Evolutionary conservation across 2,113 vertebrate species (phyloP), one percentile per base, ranked within the genome.

Genomic region (Okapia johnstoni): DNA sequence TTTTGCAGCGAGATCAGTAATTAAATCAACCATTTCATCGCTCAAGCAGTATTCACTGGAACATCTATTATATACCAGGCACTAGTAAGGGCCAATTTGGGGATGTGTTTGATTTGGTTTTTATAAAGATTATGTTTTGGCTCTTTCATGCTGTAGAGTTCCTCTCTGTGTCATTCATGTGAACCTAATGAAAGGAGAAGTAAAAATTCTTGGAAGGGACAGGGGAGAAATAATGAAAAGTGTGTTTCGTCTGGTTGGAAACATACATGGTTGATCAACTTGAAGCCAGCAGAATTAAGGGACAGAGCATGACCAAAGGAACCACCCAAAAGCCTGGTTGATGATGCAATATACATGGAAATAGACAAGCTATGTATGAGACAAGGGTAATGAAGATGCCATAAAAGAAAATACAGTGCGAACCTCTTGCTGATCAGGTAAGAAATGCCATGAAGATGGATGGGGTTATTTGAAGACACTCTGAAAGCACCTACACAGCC

Each of bases 381-480:
- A n/a, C 83, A 83, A 95, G 96, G 76, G 85, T 93, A 97, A 98
- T 84, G 97, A 98, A 97, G 95, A 95, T 63, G 54, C 87, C 89
- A 73, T 91, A 96, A 94, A 94, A 66, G 97, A 93, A 98, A 97
- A 93, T 77, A 90, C 96, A 96, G 83, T 50, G 60, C 61, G 95
- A 97, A 85, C 14, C 90, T 97, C 97, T 80, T 97, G 88, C 95
- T 97, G 95, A 98, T 98, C 97, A 98, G 97, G 87, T 94, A 96
- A 94, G 93, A 96, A 97, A 97, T 63, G 93, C 85, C 98, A 92
- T 57, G 57, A 97, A 97, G 98, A 98, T 96, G 95, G 97, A 99
- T 98, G 93, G 84, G 88, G 95, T 98, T 94, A 97, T 96, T 92
- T 84, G 95, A 97, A 97, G 95, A 92, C 95, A 21, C 9, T 88